Conservation (phyloP, 2,113 vertebrate species). For the Saimiri boliviensis region DNA sequence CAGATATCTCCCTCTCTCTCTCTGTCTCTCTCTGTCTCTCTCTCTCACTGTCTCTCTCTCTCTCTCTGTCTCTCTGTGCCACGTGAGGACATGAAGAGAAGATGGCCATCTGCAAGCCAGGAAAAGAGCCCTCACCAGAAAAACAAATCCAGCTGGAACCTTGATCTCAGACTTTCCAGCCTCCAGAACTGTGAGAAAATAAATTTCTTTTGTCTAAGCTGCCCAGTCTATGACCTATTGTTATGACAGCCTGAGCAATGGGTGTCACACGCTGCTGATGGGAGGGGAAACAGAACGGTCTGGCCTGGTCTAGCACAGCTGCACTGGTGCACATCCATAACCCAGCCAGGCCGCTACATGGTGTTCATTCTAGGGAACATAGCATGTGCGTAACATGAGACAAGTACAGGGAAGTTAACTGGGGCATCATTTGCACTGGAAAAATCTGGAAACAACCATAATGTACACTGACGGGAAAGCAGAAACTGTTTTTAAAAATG, state of each 20-base stretch:
- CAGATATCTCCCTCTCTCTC: neutral
- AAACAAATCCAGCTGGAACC: neutral
- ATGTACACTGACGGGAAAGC: neutral
- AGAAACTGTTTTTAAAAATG: neutral
- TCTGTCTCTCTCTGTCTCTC: neutral
- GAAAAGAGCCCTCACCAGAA: neutral
- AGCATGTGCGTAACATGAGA: neutral
- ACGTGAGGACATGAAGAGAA: neutral
- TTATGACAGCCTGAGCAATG: neutral
- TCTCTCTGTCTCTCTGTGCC: neutral
- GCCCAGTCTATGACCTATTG: too few relatives aligned
- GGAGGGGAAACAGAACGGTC: neutral
- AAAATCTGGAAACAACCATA: neutral
- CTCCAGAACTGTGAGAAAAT: neutral
- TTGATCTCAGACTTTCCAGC: neutral
- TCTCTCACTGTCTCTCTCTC: neutral
- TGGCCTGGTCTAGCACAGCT: too few relatives aligned
- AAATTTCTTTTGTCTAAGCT: neutral
- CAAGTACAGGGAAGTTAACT: neutral
- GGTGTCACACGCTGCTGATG: accelerated
- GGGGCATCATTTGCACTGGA: neutral
- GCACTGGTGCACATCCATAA: neutral
- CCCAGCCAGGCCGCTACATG: accelerated
- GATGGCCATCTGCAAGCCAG: neutral
- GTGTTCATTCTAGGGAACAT: neutral